Conservation (phyloP, 2,888 invertebrate genomes). For the Andrena camellia region DNA sequence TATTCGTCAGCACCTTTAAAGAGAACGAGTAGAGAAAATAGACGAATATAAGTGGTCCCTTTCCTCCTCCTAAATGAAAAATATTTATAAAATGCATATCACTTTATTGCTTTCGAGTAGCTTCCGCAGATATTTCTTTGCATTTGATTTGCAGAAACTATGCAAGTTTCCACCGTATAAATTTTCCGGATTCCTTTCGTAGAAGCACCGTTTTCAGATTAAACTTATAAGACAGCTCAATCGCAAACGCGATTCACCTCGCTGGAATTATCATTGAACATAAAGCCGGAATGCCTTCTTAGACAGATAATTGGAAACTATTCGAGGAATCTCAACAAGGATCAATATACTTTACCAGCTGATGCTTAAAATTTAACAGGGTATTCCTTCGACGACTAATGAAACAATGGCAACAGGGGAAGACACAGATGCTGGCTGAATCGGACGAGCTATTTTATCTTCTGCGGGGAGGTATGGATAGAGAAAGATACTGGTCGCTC, state of each 20-base stretch:
- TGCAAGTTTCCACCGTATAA: not conserved
- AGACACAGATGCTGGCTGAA: not conserved
- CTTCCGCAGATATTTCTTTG: not conserved
- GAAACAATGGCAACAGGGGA: not conserved
- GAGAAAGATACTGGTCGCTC: constrained; percentile 9
- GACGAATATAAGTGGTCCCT: no score
- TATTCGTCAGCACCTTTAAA: no score
- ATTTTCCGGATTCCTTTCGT: not conserved
- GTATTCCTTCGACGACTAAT: no score
- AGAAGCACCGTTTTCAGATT: not conserved
- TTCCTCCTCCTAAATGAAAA: no score
- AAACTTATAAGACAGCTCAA: not conserved
- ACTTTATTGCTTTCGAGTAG: no score
- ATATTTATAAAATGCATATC: no score
- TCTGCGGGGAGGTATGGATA: not conserved
- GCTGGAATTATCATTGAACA: not conserved
- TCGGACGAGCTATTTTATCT: not conserved
- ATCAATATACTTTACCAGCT: no score
- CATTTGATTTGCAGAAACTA: not conserved
- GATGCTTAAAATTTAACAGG: no score
- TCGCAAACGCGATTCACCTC: not conserved
- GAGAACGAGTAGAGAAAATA: no score
- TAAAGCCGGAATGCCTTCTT: not conserved
- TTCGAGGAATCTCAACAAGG: not conserved
- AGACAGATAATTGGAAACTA: not conserved